Conservation (phyloP, 2,113 vertebrate species). For the Tyto alba region DNA sequence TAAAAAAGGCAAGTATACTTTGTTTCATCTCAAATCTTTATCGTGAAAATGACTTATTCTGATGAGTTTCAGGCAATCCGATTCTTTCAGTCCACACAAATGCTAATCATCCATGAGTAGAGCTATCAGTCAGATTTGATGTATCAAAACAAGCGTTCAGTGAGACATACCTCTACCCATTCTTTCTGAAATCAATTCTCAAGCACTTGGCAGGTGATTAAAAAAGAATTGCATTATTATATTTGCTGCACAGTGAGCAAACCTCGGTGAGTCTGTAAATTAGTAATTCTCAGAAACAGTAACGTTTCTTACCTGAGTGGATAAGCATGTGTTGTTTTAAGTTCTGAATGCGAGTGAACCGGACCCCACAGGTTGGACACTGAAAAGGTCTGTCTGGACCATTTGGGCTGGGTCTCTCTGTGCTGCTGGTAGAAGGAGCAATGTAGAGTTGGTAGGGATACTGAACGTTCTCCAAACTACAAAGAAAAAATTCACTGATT, state of each 20-base stretch:
- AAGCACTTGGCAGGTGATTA: background rate
- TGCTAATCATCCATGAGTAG: background rate
- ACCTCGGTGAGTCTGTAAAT: background rate
- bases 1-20: background rate
- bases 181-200: background rate
- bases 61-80: background rate
- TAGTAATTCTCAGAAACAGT: background rate
- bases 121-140: background rate
- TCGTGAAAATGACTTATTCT: background rate
- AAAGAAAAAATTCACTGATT: slow-evolving; percentile 51
- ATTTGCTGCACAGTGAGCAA: background rate
- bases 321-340: slow-evolving; percentile 99
- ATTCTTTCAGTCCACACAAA: slow-evolving; percentile 7
- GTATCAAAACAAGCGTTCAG: background rate
- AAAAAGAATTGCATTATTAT: background rate
- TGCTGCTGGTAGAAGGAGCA: slow-evolving; percentile 90
- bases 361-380: slow-evolving; percentile 94
- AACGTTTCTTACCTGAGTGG: slow-evolving; percentile 89
- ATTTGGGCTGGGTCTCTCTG: slow-evolving; percentile 87
- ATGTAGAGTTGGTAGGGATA: slow-evolving; percentile 97
- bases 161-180: background rate
- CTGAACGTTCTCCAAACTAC: slow-evolving; percentile 92
- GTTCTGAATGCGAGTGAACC: slow-evolving; percentile 99
- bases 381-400: slow-evolving; percentile 95
- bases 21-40: background rate